Percentiles rank a stretch among this genome's conserved stretches.
These are phyloP conservation scores for Rhabdomys pumilio DNA, from an alignment of 2,797 vertebrate genomes.

Conservation along the genomic window DNA sequence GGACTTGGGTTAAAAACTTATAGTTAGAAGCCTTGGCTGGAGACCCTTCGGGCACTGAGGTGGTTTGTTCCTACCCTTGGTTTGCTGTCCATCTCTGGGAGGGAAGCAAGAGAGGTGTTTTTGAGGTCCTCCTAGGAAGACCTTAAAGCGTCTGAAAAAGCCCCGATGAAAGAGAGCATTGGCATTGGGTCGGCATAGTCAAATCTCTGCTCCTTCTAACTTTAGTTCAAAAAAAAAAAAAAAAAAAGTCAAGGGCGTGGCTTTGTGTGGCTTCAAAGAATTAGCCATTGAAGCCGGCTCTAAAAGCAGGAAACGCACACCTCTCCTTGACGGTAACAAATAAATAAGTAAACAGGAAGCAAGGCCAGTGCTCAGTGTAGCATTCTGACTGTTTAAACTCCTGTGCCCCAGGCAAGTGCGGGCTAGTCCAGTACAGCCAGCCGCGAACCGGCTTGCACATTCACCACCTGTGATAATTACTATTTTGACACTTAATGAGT, in stretches of 20 bases:
- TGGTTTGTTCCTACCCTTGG: neutral
- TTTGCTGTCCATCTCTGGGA: neutral
- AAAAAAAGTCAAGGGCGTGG: neutral
- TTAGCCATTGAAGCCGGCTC: neutral
- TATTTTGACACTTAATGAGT: constrained; percentile 70
- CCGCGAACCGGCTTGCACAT: constrained; percentile 46
- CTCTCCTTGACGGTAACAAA: constrained; percentile 30
- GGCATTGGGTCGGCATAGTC: rapidly evolving
- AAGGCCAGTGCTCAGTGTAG: constrained; percentile 29
- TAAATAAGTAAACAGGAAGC: constrained; percentile 55
- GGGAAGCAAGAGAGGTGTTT: neutral
- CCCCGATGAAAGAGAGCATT: rapidly evolving
- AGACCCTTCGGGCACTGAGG: neutral
- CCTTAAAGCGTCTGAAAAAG: neutral
- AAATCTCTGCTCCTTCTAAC: neutral
- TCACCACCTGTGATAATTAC: constrained; percentile 65
- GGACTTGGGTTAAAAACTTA: neutral
- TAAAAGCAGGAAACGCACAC: neutral
- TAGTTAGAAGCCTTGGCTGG: neutral
- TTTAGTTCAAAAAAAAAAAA: neutral
- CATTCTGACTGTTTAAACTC: constrained; percentile 60
- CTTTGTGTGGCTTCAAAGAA: neutral
- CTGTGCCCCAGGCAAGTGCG: neutral
- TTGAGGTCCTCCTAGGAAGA: neutral
- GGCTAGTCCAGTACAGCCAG: neutral